A percentile compares a stretch with the other conserved stretches of the same genome.
These are phyloP conservation scores for Poeciliopsis paucimaculata DNA, from an alignment of 2,797 vertebrate species.

Conservation along the genomic window DNA sequence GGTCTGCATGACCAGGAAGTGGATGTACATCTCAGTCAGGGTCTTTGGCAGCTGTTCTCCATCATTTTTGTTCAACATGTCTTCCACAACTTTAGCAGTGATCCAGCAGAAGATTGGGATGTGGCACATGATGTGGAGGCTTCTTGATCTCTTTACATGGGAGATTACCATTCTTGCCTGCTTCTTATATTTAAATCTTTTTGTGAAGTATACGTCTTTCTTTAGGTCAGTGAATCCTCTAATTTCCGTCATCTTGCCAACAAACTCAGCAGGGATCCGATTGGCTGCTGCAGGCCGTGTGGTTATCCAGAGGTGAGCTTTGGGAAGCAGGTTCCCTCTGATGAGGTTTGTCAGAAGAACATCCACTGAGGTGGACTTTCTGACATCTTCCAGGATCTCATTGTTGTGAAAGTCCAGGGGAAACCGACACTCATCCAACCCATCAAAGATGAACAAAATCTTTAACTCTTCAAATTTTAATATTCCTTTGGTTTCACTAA, in stretches of 20 bases:
- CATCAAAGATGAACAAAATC: not conserved
- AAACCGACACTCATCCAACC: not conserved
- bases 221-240: not conserved
- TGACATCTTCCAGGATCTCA: not conserved
- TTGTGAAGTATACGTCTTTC: not conserved
- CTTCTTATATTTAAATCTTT: not conserved
- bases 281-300: not conserved
- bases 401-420: not conserved
- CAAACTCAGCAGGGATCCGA: not conserved
- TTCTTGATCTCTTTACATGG: not conserved
- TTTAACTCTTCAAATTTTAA: not conserved
- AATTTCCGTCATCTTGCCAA: not conserved
- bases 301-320: not conserved
- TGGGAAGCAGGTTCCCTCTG: not conserved
- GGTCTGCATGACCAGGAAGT: not conserved
- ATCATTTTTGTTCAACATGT: not conserved
- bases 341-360: not conserved
- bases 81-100: not conserved
- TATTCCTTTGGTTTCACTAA: not conserved
- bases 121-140: slow-evolving; percentile 1
- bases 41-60: not conserved
- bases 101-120: slow-evolving; percentile 3
- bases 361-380: not conserved
- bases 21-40: not conserved
- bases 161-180: not conserved